Percentiles rank a stretch among this genome's conserved stretches.
These are phyloP conservation scores for Orientallactaga bullata DNA, from an alignment of 2,113 vertebrate genomes.

Conservation along the genomic window DNA sequence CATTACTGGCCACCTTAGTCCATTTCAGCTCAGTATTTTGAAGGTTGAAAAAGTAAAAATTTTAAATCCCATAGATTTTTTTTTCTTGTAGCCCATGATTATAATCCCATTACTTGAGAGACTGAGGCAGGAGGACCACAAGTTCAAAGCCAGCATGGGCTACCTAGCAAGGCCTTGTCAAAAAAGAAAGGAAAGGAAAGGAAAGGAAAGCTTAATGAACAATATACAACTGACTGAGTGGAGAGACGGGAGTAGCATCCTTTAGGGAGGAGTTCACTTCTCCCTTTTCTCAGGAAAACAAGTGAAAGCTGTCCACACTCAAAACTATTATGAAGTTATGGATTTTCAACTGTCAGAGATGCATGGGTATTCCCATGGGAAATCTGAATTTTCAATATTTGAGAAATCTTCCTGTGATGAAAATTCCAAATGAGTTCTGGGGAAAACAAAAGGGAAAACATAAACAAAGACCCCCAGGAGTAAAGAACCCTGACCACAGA, in stretches of 20 bases:
- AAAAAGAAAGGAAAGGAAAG: not conserved
- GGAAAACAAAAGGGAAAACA: not conserved
- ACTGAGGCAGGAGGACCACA: not conserved
- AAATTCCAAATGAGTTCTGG: not conserved
- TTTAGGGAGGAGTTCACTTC: not conserved
- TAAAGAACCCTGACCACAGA: fast-evolving
- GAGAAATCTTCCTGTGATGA: conserved; percentile 6
- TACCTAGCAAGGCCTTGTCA: not conserved
- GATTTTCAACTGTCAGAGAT: not conserved
- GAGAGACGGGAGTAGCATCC: not conserved
- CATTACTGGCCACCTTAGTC: not conserved
- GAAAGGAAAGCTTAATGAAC: not conserved
- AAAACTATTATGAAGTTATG: not conserved
- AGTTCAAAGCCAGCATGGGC: not conserved
- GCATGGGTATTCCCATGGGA: not conserved
- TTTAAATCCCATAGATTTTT: not conserved
- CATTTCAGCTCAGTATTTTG: not conserved
- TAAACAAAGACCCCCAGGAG: not conserved
- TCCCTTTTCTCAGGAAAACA: conserved; percentile 60
- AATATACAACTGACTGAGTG: not conserved
- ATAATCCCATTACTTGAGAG: not conserved
- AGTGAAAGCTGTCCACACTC: not conserved
- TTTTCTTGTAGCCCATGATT: not conserved
- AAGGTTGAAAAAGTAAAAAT: not conserved
- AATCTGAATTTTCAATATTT: conserved; percentile 5